A percentile compares a stretch with the other conserved stretches of the same genome.
phyloP scores from a whole-genome alignment of 1,140 invertebrate species.

The Drosophila santomea region DNA sequence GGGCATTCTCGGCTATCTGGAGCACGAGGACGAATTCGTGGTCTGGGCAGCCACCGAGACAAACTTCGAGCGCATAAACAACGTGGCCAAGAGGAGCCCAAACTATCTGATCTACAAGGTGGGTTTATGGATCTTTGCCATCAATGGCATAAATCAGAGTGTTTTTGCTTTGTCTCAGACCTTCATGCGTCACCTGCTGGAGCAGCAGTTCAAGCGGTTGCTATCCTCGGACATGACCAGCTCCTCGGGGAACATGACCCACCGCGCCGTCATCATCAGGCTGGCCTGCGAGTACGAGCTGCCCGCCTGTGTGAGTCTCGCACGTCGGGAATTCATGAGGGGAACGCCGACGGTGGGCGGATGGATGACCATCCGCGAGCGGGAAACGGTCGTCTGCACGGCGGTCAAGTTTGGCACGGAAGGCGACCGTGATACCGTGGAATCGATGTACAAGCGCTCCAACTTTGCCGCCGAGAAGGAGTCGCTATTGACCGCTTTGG shows the following conservation, averaged over 20 bases:
- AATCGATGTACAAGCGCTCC: constrained; percentile 1
- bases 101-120: constrained; percentile 14
- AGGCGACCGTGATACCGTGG: neutral
- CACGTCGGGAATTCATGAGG: neutral
- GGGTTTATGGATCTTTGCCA: neutral
- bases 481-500: constrained; percentile 4
- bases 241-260: constrained; percentile 1
- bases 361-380: constrained; percentile 14
- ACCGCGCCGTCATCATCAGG: constrained; percentile 3
- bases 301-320: constrained; percentile 8
- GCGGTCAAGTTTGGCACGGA: constrained; percentile 11
- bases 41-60: constrained; percentile 1
- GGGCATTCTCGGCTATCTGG: constrained; percentile 4
- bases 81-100: constrained; percentile 5
- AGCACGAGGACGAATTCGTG: constrained; percentile 15
- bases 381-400: constrained; percentile 14
- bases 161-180: neutral
- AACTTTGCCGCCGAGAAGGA: constrained; percentile 14
- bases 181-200: constrained; percentile 3
- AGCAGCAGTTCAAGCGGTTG: neutral
- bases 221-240: neutral
- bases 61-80: constrained; percentile 12
- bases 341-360: neutral
- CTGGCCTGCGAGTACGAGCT: constrained; percentile 17
- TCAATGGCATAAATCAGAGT: no score